Evolutionary conservation across 2,888 invertebrate species (phyloP).

Genomic region (Drosophila atripex): DNA sequence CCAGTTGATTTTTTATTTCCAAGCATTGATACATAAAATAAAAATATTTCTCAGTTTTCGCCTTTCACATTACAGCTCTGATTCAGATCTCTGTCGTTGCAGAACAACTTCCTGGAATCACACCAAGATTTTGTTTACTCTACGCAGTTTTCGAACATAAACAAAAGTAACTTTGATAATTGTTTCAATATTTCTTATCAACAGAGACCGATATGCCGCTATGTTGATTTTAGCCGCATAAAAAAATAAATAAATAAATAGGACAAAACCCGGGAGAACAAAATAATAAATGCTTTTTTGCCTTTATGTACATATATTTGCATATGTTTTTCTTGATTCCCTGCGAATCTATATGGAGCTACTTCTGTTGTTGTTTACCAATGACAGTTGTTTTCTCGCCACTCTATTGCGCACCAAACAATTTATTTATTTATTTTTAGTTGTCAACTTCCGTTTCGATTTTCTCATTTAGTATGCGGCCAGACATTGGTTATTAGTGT

Average conservation of each 20-base stretch:
- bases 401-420: slow-evolving; percentile 60
- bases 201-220: slow-evolving; percentile 2
- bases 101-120: slow-evolving; percentile 21
- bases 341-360: slow-evolving; percentile 17
- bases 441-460: slow-evolving; percentile 68
- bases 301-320: slow-evolving; percentile 32
- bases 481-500: slow-evolving; percentile 3
- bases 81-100: slow-evolving; percentile 22
- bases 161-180: slow-evolving; percentile 40
- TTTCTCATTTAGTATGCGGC: slow-evolving; percentile 55
- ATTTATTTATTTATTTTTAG: slow-evolving; percentile 39
- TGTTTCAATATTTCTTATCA: slow-evolving; percentile 34
- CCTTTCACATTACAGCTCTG: neutral
- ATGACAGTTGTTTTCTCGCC: slow-evolving; percentile 24
- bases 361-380: slow-evolving; percentile 31
- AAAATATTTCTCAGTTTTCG: slow-evolving; percentile 7
- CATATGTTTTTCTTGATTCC: slow-evolving; percentile 51
- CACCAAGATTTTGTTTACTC: slow-evolving; percentile 32
- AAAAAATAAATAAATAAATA: slow-evolving; percentile 25
- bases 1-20: neutral
- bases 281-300: slow-evolving; percentile 24
- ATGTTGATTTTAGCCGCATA: slow-evolving; percentile 18
- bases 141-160: slow-evolving; percentile 34
- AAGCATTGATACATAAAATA: slow-evolving; percentile 16
- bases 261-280: neutral